Base-by-base conservation (phyloP, 1,140 invertebrate species). In the Grapholita molesta region DNA sequence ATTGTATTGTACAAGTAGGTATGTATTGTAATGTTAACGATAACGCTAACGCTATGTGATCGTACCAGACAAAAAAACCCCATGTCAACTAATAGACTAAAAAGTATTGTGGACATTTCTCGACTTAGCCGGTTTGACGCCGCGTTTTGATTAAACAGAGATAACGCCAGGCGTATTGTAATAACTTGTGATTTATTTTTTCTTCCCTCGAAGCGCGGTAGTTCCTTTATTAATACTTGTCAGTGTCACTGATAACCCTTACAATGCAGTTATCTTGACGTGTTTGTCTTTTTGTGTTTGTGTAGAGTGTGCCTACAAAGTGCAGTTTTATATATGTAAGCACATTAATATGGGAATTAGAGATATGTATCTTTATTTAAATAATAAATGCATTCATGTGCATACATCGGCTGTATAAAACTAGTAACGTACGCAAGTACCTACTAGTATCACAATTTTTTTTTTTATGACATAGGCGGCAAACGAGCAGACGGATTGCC, bases 221-320 rank as follows among this genome's bases (percentile, higher is more conserved):
- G 86, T 86, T 86, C 78, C 77, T 85, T 85, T 89, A 87, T 86
- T 86, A 85, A 86, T 85, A 87, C 85, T 81, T 89, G 85, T 87
- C 86, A 83, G 78, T 84, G 83, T 86, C 85, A 83, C 75, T 79
- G 86, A 89, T 89, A 87, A 82, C 74, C 75, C 75, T 67, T 75
- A 80, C 75, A 79, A 77, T 80, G 74, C 71, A 66, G 64, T 64
- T 81, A 84, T 85, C 78, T 80, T 74, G 77, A 82, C 76, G 69
- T 79, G 78, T 79, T 74, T 79, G 77, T 81, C 75, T 79, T 82
- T 86, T 80, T 82, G 77, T 81, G 75, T 69, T 65, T 15, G 52
- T 30, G 72, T n/a, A 64, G 70, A 73, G 74, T 72, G 75, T 74
- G 74, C 12, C n/a, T 38, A 12, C n/a, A 52, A 24, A 25, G 24